Percentiles rank a stretch among this genome's conserved stretches.
These are phyloP conservation scores for Diprion similis DNA, from an alignment of 1,140 invertebrate species.

Conservation along the genomic window DNA sequence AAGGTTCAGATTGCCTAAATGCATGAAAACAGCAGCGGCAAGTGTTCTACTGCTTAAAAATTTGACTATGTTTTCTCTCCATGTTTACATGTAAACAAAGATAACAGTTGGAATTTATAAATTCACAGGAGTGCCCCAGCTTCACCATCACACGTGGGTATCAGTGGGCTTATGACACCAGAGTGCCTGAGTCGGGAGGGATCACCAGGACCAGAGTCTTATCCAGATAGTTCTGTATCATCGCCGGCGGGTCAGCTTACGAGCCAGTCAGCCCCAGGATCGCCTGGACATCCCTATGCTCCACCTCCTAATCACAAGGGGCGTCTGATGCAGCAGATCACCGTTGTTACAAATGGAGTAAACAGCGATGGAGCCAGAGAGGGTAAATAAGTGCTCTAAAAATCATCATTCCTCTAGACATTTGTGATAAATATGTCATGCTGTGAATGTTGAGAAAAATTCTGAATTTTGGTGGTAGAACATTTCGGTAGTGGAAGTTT, in stretches of 20 bases:
- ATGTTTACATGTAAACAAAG: no score
- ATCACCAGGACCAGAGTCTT: conserved; percentile 74
- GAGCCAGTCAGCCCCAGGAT: conserved; percentile 76
- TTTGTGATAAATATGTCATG: no score
- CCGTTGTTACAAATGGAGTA: conserved; percentile 70
- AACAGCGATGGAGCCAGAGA: conserved; percentile 64
- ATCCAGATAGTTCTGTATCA: conserved; percentile 64
- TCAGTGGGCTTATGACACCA: conserved; percentile 84
- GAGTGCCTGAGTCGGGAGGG: conserved; percentile 88
- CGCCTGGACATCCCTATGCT: conserved; percentile 66
- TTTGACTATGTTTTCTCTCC: no score
- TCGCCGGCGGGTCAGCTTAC: conserved; percentile 63
- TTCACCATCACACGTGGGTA: conserved; percentile 89
- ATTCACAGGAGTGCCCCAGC: conserved; percentile 86
- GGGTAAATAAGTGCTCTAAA: conserved; percentile 50
- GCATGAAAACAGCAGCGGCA: no score
- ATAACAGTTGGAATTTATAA: conserved; percentile 1
- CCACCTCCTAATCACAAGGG: conserved; percentile 61
- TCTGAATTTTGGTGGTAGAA: no score
- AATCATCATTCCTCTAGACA: no score
- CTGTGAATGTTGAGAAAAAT: no score
- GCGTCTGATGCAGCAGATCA: conserved; percentile 68
- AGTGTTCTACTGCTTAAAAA: no score
- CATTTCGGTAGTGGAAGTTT: no score
- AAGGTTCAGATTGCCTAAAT: no score